Conservation (phyloP, 2,888 invertebrate genomes). For the Tenodera sinensis region DNA sequence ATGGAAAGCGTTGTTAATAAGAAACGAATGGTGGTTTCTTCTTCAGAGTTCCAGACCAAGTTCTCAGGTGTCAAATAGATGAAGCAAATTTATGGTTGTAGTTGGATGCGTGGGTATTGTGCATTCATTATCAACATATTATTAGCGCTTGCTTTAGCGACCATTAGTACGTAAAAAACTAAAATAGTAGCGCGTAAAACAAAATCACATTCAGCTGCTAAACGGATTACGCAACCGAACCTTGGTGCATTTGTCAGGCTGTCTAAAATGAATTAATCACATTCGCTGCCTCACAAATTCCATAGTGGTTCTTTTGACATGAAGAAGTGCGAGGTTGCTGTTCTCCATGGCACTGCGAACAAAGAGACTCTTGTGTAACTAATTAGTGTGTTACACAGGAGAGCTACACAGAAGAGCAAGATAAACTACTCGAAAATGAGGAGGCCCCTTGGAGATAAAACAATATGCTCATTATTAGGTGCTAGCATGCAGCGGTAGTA, state of each 20-base stretch:
- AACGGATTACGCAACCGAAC: neutral
- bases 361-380: neutral
- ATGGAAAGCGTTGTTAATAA: too few species aligned
- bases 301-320: neutral
- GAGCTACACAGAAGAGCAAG: neutral
- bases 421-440: neutral
- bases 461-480: neutral
- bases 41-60: too few species aligned
- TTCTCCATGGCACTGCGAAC: neutral
- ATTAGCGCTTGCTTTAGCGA: too few species aligned
- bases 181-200: too few species aligned
- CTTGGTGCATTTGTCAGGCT: neutral
- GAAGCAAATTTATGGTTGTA: too few species aligned
- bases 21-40: too few species aligned
- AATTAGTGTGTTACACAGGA: neutral
- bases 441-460: neutral
- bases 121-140: too few species aligned
- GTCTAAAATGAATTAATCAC: neutral
- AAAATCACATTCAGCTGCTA: neutral
- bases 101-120: too few species aligned
- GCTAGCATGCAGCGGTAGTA: neutral
- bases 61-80: too few species aligned
- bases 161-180: too few species aligned
- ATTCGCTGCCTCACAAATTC: neutral
- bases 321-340: neutral